Evolutionary conservation across 2,888 invertebrate species (phyloP).

Genomic region (Drosophila pegasa): DNA sequence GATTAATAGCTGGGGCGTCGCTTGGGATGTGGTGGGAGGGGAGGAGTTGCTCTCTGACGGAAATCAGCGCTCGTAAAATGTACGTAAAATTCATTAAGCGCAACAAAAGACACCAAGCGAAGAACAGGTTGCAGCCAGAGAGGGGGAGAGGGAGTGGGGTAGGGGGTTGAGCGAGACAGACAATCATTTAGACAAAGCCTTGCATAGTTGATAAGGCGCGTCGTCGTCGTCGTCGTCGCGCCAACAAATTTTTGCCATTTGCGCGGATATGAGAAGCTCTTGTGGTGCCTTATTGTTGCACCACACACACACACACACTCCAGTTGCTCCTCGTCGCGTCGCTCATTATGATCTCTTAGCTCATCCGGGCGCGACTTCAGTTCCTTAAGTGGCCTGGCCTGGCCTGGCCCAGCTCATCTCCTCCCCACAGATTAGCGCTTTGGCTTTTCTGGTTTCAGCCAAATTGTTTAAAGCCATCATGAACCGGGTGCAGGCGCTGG

Average conservation of each 20-base stretch:
- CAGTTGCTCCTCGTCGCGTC: conserved; percentile 16
- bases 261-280: conserved; percentile 56
- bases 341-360: conserved; percentile 19
- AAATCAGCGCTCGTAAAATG: conserved; percentile 80
- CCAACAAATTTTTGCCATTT: conserved; percentile 70
- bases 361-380: conserved; percentile 47
- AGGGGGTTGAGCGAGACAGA: not conserved
- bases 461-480: conserved; percentile 33
- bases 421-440: conserved; percentile 65
- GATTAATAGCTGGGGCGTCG: conserved; percentile 69
- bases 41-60: conserved; percentile 52
- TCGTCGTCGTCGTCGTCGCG: conserved; percentile 46
- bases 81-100: conserved; percentile 81
- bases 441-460: conserved; percentile 60
- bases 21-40: not conserved
- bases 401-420: not conserved
- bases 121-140: conserved; percentile 54
- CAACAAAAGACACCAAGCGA: conserved; percentile 73
- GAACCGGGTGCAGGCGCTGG: not conserved
- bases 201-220: conserved; percentile 78
- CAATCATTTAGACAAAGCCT: conserved; percentile 76
- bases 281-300: conserved; percentile 56
- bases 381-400: conserved; percentile 49
- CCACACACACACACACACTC: conserved; percentile 6
- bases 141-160: not conserved